A percentile compares a stretch with the other conserved stretches of the same genome.
These are phyloP conservation scores for Loriculus beryllinus DNA, from an alignment of 2,797 vertebrate species.

Conservation along the genomic window DNA sequence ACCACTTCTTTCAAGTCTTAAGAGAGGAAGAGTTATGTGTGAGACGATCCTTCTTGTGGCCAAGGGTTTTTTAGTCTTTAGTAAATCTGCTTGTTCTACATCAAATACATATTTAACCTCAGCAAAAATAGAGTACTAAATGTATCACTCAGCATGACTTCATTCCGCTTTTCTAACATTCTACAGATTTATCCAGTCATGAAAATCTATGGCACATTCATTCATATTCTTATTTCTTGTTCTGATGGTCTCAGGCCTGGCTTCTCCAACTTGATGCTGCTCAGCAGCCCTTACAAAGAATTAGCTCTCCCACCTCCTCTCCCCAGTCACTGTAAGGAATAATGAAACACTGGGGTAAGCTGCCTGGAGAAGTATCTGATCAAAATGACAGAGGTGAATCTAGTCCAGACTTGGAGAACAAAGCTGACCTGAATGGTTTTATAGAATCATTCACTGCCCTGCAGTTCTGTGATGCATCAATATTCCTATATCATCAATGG, in stretches of 20 bases:
- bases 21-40: neutral
- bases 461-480: neutral
- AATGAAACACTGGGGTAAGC: neutral
- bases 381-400: neutral
- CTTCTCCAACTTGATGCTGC: neutral
- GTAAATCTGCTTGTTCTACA: neutral
- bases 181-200: neutral
- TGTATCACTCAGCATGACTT: neutral
- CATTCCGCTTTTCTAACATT: neutral
- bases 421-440: neutral
- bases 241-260: neutral
- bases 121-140: neutral
- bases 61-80: accelerated
- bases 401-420: neutral
- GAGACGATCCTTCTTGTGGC: neutral
- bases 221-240: neutral
- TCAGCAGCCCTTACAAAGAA: neutral
- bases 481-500: neutral
- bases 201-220: neutral
- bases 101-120: neutral
- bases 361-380: neutral
- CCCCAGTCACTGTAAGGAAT: neutral
- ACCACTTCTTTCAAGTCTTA: neutral
- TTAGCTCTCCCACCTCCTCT: neutral
- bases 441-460: neutral